Conservation (phyloP, 2,797 vertebrate species). For the Ciconia nigra region DNA sequence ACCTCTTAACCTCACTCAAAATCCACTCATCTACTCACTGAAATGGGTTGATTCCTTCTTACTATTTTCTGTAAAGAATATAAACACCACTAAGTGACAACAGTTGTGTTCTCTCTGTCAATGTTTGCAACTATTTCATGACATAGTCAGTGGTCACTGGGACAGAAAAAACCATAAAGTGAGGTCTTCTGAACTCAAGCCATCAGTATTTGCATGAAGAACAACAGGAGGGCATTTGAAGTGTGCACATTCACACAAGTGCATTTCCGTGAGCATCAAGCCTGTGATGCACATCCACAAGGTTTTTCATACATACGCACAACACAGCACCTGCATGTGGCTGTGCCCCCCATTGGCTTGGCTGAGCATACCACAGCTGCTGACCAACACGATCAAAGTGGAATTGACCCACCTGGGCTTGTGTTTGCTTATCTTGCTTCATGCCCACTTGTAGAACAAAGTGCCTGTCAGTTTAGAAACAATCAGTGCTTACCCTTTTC, state of each 20-base stretch:
- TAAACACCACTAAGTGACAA: neutral
- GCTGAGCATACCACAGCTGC: neutral
- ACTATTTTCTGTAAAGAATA: neutral
- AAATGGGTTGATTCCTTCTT: neutral
- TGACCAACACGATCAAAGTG: neutral
- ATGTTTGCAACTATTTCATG: neutral
- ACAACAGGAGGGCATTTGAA: neutral
- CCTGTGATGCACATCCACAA: neutral
- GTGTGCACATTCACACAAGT: rapidly evolving
- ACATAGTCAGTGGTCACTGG: neutral
- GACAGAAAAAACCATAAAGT: neutral
- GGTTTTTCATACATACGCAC: rapidly evolving
- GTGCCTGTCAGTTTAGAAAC: neutral
- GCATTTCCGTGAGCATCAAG: neutral
- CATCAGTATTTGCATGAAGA: neutral
- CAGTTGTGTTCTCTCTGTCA: neutral
- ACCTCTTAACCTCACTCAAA: neutral
- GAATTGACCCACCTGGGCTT: neutral
- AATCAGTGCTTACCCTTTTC: neutral
- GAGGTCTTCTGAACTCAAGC: neutral
- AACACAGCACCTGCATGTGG: rapidly evolving
- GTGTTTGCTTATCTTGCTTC: neutral
- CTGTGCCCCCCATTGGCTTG: neutral
- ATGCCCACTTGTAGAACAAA: neutral
- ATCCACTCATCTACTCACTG: neutral